phyloP scores from a whole-genome alignment of 1,140 invertebrate species.

The Chrysopa pallens region DNA sequence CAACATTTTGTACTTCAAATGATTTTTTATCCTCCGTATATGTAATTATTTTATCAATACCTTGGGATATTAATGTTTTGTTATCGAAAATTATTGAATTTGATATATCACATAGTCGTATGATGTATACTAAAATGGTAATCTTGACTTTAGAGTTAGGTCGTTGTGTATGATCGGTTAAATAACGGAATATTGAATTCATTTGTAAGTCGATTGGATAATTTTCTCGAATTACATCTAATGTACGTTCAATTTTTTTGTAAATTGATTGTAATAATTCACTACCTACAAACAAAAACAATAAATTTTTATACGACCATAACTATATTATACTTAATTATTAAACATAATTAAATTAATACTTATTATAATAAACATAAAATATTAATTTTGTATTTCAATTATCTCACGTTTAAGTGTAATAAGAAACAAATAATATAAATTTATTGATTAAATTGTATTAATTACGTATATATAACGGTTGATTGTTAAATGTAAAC shows the following conservation, averaged over 20 bases:
- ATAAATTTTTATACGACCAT: too few species aligned
- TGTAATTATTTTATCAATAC: slow-evolving; percentile 43
- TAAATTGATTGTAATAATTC: slow-evolving; percentile 82
- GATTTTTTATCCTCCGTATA: slow-evolving; percentile 51
- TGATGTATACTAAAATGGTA: slow-evolving; percentile 54
- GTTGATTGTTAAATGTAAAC: too few species aligned
- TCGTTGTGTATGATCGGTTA: slow-evolving; percentile 78
- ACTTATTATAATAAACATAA: too few species aligned
- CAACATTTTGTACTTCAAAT: slow-evolving; percentile 58
- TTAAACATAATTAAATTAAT: too few species aligned
- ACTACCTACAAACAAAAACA: not conserved
- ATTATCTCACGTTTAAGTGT: too few species aligned
- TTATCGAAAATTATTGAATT: slow-evolving; percentile 20
- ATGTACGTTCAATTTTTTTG: slow-evolving; percentile 69
- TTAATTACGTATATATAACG: too few species aligned
- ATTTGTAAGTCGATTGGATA: slow-evolving; percentile 40
- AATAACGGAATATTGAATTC: slow-evolving; percentile 42
- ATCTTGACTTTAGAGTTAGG: slow-evolving; percentile 72
- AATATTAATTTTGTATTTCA: too few species aligned
- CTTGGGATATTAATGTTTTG: slow-evolving; percentile 32
- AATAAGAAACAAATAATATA: too few species aligned
- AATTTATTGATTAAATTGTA: too few species aligned
- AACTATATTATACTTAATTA: too few species aligned
- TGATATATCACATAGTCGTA: slow-evolving; percentile 41
- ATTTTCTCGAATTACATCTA: slow-evolving; percentile 68